Base-by-base conservation (phyloP, 2,888 invertebrate genomes). In the Linnaemya tessellans region DNA sequence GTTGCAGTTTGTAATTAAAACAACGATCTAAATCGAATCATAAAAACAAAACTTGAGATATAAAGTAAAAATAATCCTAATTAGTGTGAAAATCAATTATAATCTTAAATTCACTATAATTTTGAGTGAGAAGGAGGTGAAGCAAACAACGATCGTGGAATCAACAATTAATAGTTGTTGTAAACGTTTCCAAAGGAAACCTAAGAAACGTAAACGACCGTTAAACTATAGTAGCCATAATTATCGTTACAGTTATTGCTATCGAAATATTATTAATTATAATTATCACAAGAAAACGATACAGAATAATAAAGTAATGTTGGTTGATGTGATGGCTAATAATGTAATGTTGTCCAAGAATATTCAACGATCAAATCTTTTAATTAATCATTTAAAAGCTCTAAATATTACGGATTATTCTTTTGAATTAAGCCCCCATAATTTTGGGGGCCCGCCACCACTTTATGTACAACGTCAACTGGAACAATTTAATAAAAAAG, bases 281-380 rank as follows among this genome's bases (percentile, higher is more conserved):
- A 77, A 25, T 51, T 73, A 67, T 41, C 51, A 41, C 56, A 80
- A 68, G 74, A 81, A 54, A 67, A 70, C 74, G 43, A 80, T 83
- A 80, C 74, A 67, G 46, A 78, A 84, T 86, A 71, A 86, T 87
- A 87, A 78, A 90, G 92, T 92, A 89, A 92, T 92, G 92, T 91
- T 92, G 89, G 90, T 89, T 88, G 87, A 89, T 91, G 91, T 92
- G 89, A 92, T 92, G 92, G 92, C 92, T 91, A 89, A 92, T 90
- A 92, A 92, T 92, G 92, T 92, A 92, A 91, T 91, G 90, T 83
- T 71, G 85, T 68, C 85, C 79, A 85, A 79, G 74, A 80, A 73
- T 83, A 78, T 74, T 56, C 70, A 87, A 75, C 79, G 74, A 70
- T 74, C 79, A 60, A 82, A 81, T 46, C 65, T 81, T 84, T 74